Evolutionary conservation across 1,140 invertebrate genomes (phyloP).

Genomic region (Stegodyphus dumicola): DNA sequence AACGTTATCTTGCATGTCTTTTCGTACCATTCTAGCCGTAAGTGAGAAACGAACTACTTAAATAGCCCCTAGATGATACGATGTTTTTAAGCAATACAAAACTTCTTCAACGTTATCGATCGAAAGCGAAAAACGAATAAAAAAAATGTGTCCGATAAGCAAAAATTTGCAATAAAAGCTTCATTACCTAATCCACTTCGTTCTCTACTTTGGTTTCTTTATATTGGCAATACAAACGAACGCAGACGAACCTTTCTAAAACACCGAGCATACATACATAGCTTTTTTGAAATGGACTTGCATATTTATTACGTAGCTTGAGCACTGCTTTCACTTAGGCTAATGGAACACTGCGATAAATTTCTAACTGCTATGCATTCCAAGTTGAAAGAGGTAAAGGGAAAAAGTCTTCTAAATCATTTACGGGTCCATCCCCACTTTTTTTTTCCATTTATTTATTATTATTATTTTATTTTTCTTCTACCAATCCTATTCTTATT

Average conservation of each 20-base stretch:
- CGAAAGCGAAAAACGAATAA: background rate
- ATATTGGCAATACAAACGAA: conserved; percentile 23
- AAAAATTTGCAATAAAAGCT: conserved; percentile 54
- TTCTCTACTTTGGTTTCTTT: conserved; percentile 19
- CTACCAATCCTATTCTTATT: too few relatives aligned
- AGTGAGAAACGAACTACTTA: background rate
- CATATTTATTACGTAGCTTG: conserved; percentile 48
- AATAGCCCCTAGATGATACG: background rate
- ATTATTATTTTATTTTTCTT: background rate
- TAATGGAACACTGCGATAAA: conserved; percentile 53
- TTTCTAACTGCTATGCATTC: conserved; percentile 50
- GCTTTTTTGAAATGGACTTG: conserved; percentile 48
- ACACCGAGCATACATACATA: conserved; percentile 1
- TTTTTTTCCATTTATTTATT: conserved; percentile 33
- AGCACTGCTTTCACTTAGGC: conserved; percentile 36
- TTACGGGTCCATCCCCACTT: conserved; percentile 19
- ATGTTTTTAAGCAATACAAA: background rate
- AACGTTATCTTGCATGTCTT: too few relatives aligned
- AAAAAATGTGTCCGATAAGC: conserved; percentile 47
- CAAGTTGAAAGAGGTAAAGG: conserved; percentile 4
- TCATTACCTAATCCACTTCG: conserved; percentile 45
- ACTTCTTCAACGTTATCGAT: background rate
- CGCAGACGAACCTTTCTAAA: conserved; percentile 34
- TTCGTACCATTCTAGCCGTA: background rate
- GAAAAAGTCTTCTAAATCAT: conserved; percentile 50